phyloP scores from a whole-genome alignment of 2,888 invertebrate genomes.

The Netelia virgata region DNA sequence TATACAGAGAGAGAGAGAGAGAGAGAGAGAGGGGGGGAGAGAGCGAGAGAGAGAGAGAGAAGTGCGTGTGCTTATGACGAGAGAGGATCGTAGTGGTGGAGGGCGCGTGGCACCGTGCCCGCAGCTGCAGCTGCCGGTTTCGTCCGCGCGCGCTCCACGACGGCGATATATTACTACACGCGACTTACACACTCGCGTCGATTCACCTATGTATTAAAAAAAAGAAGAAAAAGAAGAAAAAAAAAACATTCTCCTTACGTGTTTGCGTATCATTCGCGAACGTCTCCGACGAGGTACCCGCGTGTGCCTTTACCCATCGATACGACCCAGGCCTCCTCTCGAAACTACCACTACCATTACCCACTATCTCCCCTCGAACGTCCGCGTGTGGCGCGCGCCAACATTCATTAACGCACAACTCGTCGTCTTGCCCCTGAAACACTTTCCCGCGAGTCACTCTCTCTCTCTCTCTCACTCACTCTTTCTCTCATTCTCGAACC shows the following conservation, averaged over 20 bases:
- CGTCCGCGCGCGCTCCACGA: slow-evolving; percentile 61
- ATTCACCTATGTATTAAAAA: slow-evolving; percentile 45
- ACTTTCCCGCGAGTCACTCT: slow-evolving; percentile 34
- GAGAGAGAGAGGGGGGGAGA: not conserved
- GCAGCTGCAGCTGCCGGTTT: slow-evolving; percentile 80
- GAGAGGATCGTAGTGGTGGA: slow-evolving; percentile 70
- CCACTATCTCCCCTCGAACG: slow-evolving; percentile 50
- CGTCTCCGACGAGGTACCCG: slow-evolving; percentile 37
- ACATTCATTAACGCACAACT: slow-evolving; percentile 78
- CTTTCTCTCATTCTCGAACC: slow-evolving; percentile 1
- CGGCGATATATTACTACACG: slow-evolving; percentile 41
- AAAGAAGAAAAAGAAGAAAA: not conserved
- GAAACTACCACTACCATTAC: slow-evolving; percentile 22
- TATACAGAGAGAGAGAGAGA: slow-evolving; percentile 22
- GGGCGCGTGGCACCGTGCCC: slow-evolving; percentile 80
- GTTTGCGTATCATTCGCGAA: slow-evolving; percentile 45
- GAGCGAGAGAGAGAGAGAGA: not conserved
- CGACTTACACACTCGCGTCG: slow-evolving; percentile 32
- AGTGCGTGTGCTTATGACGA: slow-evolving; percentile 52
- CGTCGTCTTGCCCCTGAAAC: slow-evolving; percentile 60
- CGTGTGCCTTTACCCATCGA: slow-evolving; percentile 56
- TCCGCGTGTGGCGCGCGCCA: slow-evolving; percentile 78
- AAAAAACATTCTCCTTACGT: not conserved
- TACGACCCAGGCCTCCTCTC: slow-evolving; percentile 18
- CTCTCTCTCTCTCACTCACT: slow-evolving; percentile 6